A percentile compares a stretch with the other conserved stretches of the same genome.
Evolutionary conservation across 2,797 vertebrate species (phyloP).

Genomic region (Botia almorhae): DNA sequence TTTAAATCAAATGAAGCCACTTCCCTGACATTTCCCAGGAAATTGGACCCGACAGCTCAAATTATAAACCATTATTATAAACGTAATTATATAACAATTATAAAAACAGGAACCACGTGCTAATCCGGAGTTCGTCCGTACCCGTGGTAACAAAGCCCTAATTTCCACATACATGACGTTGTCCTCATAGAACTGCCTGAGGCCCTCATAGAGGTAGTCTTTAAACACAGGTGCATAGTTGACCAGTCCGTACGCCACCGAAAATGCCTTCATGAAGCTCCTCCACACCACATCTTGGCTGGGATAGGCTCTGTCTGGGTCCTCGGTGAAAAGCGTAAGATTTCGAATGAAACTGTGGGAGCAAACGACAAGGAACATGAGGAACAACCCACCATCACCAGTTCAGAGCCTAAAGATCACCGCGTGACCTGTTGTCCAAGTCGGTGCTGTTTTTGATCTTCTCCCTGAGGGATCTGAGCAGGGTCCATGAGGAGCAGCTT

Average conservation of each 20-base stretch:
- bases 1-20: too few relatives aligned
- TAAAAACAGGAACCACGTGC: too few relatives aligned
- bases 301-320: slow-evolving; percentile 80
- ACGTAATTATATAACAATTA: too few relatives aligned
- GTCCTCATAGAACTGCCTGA: slow-evolving; percentile 84
- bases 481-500: slow-evolving; percentile 79
- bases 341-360: slow-evolving; percentile 81
- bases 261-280: slow-evolving; percentile 82
- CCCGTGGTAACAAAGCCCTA: slow-evolving; percentile 81
- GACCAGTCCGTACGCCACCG: slow-evolving; percentile 79
- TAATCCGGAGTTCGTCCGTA: slow-evolving; percentile 58
- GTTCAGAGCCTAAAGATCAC: neutral
- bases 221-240: slow-evolving; percentile 88
- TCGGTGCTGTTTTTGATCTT: slow-evolving; percentile 71
- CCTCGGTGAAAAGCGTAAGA: slow-evolving; percentile 83
- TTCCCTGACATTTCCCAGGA: too few relatives aligned
- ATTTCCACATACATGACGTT: slow-evolving; percentile 88
- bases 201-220: slow-evolving; percentile 85
- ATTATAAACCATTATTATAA: too few relatives aligned
- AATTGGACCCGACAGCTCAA: too few relatives aligned
- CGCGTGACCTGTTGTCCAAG: slow-evolving; percentile 82
- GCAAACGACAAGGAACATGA: slow-evolving; percentile 9
- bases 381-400: neutral
- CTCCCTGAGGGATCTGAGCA: slow-evolving; percentile 79
- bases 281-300: slow-evolving; percentile 82